Conservation (phyloP, 2,113 vertebrate genomes). For the Vimba vimba region DNA sequence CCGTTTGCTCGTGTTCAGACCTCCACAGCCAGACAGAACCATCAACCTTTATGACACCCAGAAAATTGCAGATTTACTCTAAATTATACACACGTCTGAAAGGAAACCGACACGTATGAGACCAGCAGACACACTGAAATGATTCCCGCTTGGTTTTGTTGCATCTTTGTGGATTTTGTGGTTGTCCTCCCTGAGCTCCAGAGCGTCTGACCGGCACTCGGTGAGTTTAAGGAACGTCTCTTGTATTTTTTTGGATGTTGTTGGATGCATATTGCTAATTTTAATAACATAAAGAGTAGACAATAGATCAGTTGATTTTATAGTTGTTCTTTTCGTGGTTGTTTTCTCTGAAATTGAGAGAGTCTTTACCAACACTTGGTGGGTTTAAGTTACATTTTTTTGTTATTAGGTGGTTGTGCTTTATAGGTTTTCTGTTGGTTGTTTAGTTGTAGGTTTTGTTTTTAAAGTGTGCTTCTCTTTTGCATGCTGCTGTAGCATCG, state of each 20-base stretch:
- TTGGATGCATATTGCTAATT: not conserved
- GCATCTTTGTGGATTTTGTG: slow-evolving; percentile 16
- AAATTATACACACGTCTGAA: slow-evolving; percentile 13
- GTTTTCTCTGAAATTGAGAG: not conserved
- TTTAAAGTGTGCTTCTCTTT: not conserved
- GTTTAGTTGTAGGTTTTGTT: not conserved
- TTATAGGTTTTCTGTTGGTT: too few species aligned
- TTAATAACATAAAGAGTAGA: not conserved
- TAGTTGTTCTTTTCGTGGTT: not conserved
- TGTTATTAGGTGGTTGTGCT: too few species aligned
- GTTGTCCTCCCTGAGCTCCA: not conserved
- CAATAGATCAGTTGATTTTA: not conserved
- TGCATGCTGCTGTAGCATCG: not conserved
- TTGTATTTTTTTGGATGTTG: not conserved
- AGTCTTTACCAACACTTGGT: not conserved
- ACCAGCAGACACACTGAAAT: not conserved
- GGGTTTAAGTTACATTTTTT: too few species aligned
- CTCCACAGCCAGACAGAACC: not conserved
- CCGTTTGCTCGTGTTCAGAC: not conserved
- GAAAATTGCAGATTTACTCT: slow-evolving; percentile 12
- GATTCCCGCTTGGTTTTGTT: not conserved
- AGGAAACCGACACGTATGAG: not conserved
- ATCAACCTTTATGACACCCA: slow-evolving; percentile 12
- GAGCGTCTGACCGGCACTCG: not conserved
- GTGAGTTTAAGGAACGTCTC: not conserved